Base-by-base conservation (phyloP, 2,888 invertebrate species). In the Ophioninae sp. region DNA sequence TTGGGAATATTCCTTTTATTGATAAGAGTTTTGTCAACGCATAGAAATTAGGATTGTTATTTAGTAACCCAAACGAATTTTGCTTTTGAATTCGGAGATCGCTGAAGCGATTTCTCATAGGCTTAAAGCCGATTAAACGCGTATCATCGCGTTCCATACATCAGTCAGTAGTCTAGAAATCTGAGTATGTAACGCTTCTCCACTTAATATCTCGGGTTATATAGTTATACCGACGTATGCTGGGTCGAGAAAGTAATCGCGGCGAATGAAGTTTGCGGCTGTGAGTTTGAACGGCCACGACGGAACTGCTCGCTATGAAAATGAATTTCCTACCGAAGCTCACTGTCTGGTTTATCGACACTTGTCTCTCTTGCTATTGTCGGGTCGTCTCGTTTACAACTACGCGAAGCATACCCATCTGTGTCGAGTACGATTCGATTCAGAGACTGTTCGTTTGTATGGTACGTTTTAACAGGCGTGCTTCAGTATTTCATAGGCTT, bases 311-410 rank as follows among this genome's bases (percentile, higher is more conserved):
- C 30, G 59, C 37, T 79, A 37, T 79, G 64, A 61, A 67, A 67
- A 57, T 57, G 59, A 65, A 67, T 61, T 39, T 30, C 50, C 76
- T 39, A 76, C 30, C 59, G 8, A n/a, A 73, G 10, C 61, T 30
- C n/a, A 62, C 13, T 62, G 44, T 76, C 72, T 68, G 76, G 76
- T 83, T 77, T 83, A 83, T 83, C 80, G 83, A 80, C 72, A 72
- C 72, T 70, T 20, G 17, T 75, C 70, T 41, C 78, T 50, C 50
- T 57, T n/a, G 13, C 77, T 56, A 79, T 76, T 83, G 75, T 83
- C 61, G 61, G 61, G 75, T 23, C 23, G n/a, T 70, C 61, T 41
- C 75, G 65, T 59, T 83, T 80, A 76, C 67, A 83, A 70, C 67
- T 44, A 67, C 76, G 56, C 73, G 50, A 83, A 79, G 56, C 44